phyloP scores from a whole-genome alignment of 1,140 invertebrate genomes.

The Dinothrombium tinctorium region DNA sequence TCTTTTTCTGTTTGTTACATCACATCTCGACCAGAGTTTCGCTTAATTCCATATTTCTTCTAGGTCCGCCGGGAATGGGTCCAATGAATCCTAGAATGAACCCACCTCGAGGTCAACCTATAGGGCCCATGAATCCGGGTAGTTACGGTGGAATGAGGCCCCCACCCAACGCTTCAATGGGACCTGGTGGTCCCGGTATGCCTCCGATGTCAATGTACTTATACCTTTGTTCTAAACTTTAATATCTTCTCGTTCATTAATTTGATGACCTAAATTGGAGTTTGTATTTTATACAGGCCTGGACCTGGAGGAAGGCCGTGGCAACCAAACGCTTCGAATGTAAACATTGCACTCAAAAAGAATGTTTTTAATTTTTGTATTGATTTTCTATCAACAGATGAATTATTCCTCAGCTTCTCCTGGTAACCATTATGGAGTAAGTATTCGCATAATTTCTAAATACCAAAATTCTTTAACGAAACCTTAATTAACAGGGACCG shows the following conservation, averaged over 20 bases:
- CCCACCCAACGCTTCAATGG: constrained; percentile 51
- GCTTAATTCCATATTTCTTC: constrained; percentile 15
- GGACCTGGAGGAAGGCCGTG: constrained; percentile 61
- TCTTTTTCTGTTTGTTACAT: neutral
- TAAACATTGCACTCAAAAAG: constrained; percentile 23
- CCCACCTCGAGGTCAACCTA: constrained; percentile 63
- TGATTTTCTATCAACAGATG: constrained; percentile 32
- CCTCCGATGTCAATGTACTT: constrained; percentile 54
- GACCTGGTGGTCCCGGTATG: constrained; percentile 30
- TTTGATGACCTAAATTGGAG: neutral
- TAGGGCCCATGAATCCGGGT: constrained; percentile 76
- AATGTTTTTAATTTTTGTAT: constrained; percentile 8
- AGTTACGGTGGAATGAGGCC: constrained; percentile 49
- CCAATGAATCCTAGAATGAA: constrained; percentile 64
- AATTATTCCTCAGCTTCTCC: constrained; percentile 74
- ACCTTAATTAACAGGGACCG: constrained; percentile 1
- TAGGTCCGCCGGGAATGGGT: constrained; percentile 64
- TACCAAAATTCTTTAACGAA: no score
- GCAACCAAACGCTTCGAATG: constrained; percentile 66
- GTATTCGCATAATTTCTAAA: constrained; percentile 8
- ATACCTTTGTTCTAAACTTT: neutral
- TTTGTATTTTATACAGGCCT: constrained; percentile 21
- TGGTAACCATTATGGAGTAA: constrained; percentile 41
- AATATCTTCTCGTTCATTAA: neutral
- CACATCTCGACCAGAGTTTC: neutral